Conservation (phyloP, 2,113 vertebrate genomes). For the Sceloporus tristichus region DNA sequence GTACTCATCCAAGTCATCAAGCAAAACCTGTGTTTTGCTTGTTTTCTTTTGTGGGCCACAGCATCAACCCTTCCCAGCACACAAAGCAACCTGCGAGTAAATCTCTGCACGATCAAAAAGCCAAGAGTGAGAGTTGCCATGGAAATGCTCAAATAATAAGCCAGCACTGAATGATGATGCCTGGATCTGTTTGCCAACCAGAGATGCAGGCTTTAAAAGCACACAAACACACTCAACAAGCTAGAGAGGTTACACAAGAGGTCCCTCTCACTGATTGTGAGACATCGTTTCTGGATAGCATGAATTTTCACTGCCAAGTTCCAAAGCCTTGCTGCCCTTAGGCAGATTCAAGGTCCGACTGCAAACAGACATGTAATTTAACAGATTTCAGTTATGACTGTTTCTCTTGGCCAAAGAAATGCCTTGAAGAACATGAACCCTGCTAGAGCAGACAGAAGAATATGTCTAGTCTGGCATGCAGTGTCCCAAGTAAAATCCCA, state of each 20-base stretch:
- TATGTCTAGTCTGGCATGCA: background rate
- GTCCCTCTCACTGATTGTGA: background rate
- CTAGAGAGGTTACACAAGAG: background rate
- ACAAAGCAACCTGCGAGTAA: conserved; percentile 1
- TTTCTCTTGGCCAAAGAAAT: background rate
- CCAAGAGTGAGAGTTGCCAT: conserved; percentile 15
- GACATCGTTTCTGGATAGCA: background rate
- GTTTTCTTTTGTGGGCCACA: background rate
- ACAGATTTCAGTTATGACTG: background rate
- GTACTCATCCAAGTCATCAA: background rate
- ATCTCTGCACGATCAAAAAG: background rate
- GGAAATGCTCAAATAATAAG: conserved; percentile 36
- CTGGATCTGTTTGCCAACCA: background rate
- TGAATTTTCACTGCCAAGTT: background rate
- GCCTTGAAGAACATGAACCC: background rate
- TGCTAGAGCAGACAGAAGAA: background rate
- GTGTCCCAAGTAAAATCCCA: no score
- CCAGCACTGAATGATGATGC: conserved; percentile 14
- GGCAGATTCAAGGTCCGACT: background rate
- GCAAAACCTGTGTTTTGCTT: background rate
- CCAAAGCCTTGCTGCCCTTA: background rate
- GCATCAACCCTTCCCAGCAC: background rate
- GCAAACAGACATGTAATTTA: background rate
- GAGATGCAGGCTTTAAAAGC: background rate
- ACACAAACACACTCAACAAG: background rate